phyloP scores from a whole-genome alignment of 1,140 invertebrate species.

The Ooceraea biroi region DNA sequence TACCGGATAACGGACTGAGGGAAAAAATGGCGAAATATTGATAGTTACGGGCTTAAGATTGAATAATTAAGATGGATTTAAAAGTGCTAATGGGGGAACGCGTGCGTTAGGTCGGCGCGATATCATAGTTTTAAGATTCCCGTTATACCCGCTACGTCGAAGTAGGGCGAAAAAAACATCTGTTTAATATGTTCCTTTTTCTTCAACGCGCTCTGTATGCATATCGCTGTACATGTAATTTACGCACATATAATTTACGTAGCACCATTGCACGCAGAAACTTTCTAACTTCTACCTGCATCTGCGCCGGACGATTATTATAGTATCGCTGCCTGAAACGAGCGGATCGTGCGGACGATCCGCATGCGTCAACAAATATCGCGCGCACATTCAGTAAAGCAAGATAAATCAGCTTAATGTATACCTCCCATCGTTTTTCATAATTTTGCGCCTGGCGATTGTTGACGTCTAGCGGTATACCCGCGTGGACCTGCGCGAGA shows the following conservation, averaged over 20 bases:
- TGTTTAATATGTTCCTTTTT: neutral
- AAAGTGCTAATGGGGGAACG: neutral
- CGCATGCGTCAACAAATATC: slow-evolving; percentile 8
- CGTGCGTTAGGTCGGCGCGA: neutral
- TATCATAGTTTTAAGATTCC: neutral
- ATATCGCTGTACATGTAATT: neutral
- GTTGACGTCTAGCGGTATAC: too few relatives aligned
- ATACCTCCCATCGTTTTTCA: too few relatives aligned
- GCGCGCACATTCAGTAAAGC: neutral
- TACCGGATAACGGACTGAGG: neutral
- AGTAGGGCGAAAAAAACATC: slow-evolving; percentile 21
- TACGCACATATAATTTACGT: slow-evolving; percentile 19
- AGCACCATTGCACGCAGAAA: slow-evolving; percentile 18
- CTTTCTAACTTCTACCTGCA: slow-evolving; percentile 43
- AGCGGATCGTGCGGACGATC: neutral
- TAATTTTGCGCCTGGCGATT: too few relatives aligned
- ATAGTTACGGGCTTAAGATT: neutral
- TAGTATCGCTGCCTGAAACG: slow-evolving; percentile 34
- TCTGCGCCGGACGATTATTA: slow-evolving; percentile 39
- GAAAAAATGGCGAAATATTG: slow-evolving; percentile 19
- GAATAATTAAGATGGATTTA: neutral
- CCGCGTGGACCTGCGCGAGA: too few relatives aligned
- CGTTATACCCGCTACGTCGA: neutral
- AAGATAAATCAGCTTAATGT: neutral
- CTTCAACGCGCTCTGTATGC: neutral